phyloP scores from a whole-genome alignment of 2,113 vertebrate genomes.

The Cepphus grylle region DNA sequence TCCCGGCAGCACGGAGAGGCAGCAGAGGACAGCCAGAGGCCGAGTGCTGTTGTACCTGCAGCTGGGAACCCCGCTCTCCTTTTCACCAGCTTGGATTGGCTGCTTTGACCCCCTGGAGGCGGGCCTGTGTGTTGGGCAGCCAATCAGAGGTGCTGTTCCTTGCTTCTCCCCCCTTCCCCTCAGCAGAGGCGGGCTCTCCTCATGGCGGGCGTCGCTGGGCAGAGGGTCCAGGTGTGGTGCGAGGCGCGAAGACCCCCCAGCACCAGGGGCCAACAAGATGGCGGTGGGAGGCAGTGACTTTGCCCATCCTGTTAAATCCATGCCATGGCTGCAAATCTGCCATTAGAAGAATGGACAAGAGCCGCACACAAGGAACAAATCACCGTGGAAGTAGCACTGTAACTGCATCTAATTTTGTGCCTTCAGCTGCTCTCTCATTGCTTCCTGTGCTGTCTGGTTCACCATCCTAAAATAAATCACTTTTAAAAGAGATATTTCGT shows the following conservation, averaged over 20 bases:
- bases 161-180: too few species aligned
- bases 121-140: background rate
- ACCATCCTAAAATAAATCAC: background rate
- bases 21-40: rapidly evolving
- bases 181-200: background rate
- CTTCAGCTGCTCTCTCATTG: background rate
- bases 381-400: background rate
- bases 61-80: background rate
- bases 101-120: background rate
- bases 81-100: background rate
- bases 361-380: background rate
- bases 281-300: rapidly evolving
- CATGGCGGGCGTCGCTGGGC: too few species aligned
- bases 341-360: background rate
- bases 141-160: background rate
- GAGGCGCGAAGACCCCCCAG: rapidly evolving
- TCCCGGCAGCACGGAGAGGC: background rate
- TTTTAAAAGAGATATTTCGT: background rate
- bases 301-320: background rate
- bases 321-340: background rate
- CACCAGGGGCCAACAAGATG: rapidly evolving
- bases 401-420: background rate
- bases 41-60: rapidly evolving
- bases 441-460: background rate
- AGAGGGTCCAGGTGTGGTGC: rapidly evolving